Conservation (phyloP, 2,797 vertebrate species). For the Gobionotothen gibberifrons region DNA sequence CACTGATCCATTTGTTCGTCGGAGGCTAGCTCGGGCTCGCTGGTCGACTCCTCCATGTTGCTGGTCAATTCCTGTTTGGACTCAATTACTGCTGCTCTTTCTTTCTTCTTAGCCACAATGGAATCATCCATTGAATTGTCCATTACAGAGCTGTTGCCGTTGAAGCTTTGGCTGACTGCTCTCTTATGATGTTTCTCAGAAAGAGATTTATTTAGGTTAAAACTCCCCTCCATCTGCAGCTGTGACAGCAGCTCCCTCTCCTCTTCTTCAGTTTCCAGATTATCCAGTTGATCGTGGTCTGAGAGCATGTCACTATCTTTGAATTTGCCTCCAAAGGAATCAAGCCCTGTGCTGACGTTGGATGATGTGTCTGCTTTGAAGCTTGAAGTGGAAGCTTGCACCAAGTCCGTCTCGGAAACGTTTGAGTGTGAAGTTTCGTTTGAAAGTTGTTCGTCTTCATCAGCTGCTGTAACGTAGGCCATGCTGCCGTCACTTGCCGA, state of each 20-base stretch:
- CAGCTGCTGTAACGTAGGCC: background rate
- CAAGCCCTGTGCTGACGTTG: constrained; percentile 30
- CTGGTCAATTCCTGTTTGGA: constrained; percentile 43
- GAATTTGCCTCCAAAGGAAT: constrained; percentile 84
- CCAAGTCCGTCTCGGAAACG: constrained; percentile 7
- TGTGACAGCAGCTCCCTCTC: constrained; percentile 64
- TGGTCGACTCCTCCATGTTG: constrained; percentile 71
- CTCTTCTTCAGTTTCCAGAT: constrained; percentile 32
- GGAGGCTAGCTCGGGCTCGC: constrained; percentile 76
- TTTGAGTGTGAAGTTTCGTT: background rate
- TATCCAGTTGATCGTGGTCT: background rate
- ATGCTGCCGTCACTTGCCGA: constrained; percentile 9
- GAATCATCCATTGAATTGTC: constrained; percentile 51
- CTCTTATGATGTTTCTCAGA: constrained; percentile 37
- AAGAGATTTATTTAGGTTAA: constrained; percentile 57
- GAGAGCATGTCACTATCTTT: constrained; percentile 84
- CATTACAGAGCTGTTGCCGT: background rate
- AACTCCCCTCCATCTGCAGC: constrained; percentile 70
- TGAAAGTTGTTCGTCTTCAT: background rate
- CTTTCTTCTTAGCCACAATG: constrained; percentile 70
- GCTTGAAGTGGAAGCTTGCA: constrained; percentile 46
- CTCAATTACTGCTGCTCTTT: constrained; percentile 75
- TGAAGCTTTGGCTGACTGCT: background rate
- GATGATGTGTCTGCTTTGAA: constrained; percentile 17
- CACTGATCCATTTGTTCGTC: constrained; percentile 77